A percentile compares a stretch with the other conserved stretches of the same genome.
These are phyloP conservation scores for Sphenodon punctatus DNA, from an alignment of 2,797 vertebrate species.

Conservation along the genomic window DNA sequence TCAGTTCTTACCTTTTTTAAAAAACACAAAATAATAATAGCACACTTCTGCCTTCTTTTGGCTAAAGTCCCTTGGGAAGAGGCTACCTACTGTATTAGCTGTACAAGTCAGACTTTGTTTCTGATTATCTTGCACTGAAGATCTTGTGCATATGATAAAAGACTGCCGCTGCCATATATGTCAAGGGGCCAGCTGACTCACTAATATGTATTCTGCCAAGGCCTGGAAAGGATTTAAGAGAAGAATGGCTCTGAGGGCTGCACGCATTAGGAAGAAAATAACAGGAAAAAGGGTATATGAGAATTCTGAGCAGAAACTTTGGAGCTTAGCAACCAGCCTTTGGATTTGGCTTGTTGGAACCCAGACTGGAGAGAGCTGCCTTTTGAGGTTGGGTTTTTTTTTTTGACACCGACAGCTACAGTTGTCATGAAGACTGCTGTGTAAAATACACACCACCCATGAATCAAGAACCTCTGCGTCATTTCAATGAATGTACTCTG, in stretches of 20 bases:
- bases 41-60: not conserved
- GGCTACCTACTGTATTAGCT: not conserved
- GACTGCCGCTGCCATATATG: too few relatives aligned
- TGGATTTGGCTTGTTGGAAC: not conserved
- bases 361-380: too few relatives aligned
- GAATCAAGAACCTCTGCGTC: not conserved
- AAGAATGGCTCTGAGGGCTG: not conserved
- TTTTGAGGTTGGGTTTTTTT: too few relatives aligned
- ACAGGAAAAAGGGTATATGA: not conserved
- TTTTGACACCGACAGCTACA: too few relatives aligned
- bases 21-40: too few relatives aligned
- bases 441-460: not conserved
- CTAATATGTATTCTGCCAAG: too few relatives aligned
- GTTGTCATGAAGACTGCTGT: not conserved
- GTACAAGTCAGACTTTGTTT: not conserved
- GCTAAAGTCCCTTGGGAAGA: not conserved
- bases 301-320: not conserved
- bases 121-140: not conserved
- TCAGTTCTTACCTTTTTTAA: too few relatives aligned
- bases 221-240: conserved; percentile 17
- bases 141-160: not conserved
- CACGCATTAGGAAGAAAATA: conserved; percentile 5
- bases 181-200: too few relatives aligned
- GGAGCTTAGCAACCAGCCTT: not conserved
- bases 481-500: too few relatives aligned